Conservation (phyloP, 2,797 vertebrate species). For the Telmatherina bonti region DNA sequence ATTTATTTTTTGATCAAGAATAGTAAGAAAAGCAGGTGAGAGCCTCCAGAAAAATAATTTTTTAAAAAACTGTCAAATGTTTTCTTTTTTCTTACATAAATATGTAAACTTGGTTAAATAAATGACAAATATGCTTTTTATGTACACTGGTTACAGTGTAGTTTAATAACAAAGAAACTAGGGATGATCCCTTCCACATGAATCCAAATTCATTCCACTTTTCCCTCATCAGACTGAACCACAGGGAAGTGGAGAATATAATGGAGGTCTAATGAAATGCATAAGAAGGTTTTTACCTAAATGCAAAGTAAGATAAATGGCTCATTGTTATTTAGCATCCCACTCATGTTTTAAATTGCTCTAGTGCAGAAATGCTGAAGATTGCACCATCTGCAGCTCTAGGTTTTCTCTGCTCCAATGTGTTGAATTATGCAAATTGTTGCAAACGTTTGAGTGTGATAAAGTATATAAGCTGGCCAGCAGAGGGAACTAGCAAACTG, state of each 20-base stretch:
- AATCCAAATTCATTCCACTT: neutral
- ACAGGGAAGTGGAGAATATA: conserved; percentile 1
- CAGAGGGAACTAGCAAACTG: conserved; percentile 78
- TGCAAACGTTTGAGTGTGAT: neutral
- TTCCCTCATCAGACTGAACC: neutral
- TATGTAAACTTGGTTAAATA: conserved; percentile 24
- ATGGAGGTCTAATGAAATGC: conserved; percentile 14
- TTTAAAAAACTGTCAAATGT: neutral
- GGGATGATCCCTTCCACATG: neutral
- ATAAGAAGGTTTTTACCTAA: neutral
- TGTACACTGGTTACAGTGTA: neutral
- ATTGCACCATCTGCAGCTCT: neutral
- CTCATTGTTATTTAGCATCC: conserved; percentile 11
- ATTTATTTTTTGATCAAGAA: neutral
- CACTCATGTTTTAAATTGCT: neutral
- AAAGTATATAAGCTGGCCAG: conserved; percentile 70
- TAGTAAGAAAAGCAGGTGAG: neutral
- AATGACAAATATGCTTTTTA: conserved; percentile 27
- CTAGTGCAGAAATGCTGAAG: neutral
- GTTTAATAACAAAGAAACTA: conserved; percentile 30
- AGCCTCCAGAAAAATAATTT: neutral
- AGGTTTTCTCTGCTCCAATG: conserved; percentile 8
- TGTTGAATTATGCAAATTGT: conserved; percentile 10
- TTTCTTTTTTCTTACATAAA: conserved; percentile 38
- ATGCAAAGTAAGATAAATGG: neutral